Base-by-base conservation (phyloP, 2,113 vertebrate species). In the Tringa solitaria region DNA sequence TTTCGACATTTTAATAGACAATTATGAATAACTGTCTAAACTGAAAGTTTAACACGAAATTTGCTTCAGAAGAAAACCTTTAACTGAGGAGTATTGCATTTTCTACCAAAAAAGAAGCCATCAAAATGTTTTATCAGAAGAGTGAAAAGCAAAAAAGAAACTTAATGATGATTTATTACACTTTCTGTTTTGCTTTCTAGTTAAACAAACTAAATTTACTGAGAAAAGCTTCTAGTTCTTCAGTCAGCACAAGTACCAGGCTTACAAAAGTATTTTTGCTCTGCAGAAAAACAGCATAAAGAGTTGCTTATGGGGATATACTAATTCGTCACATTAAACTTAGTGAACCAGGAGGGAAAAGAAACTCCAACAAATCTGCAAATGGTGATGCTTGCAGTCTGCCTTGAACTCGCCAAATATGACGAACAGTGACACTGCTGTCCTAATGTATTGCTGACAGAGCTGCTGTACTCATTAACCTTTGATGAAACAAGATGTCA, bases 401-500 rank as follows among this genome's bases (percentile, higher is more conserved):
- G 69, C 80, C 90, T 87, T 72, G 86, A 95, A 57, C 80, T 72
- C 83, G 13, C 45, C 18, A 45, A 89, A 73, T 87, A 91, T 87
- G 93, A 87, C 30, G 3, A 95, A 92, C 89, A 89, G 94, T 96
- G 96, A 95, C 90, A 91, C 53, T 93, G 76, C 95, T 95, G 90
- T 95, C 96, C 93, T 84, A 88, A 95, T 89, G 80, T 79, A 87
- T 83, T 94, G 94, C 92, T 96, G 96, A 96, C 94, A 96, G 90
- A 96, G 95, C 79, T 94, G 90, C 86, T 97, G 88, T 94, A 89
- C 90, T 96, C 94, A 91, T 97, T 96, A 97, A 95, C 89, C 94
- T 96, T 89, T 95, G 94, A 91, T 96, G 94, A 97, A 96, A 97
- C 91, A 94, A 91, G 89, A 94, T 96, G 90, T 95, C 96, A 95